A percentile compares a stretch with the other conserved stretches of the same genome.
These are phyloP conservation scores for Drosophila rellima DNA, from an alignment of 2,888 invertebrate species.

Conservation along the genomic window DNA sequence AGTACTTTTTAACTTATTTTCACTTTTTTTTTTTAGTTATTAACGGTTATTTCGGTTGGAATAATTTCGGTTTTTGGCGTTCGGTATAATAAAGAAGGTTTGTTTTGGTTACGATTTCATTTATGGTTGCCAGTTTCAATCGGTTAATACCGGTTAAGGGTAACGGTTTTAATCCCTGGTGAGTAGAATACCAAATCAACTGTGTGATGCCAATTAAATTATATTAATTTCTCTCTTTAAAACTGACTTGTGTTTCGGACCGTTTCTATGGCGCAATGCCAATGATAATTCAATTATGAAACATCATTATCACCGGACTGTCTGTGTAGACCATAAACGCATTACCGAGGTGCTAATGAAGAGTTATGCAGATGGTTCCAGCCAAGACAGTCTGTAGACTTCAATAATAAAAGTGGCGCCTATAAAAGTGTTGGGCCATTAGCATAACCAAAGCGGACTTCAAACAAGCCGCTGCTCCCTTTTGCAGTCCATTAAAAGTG, in stretches of 20 bases:
- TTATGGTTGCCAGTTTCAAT: too few species aligned
- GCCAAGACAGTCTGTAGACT: constrained; percentile 64
- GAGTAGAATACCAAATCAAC: too few species aligned
- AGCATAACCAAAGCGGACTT: constrained; percentile 66
- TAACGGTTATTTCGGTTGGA: too few species aligned
- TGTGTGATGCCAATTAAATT: too few species aligned
- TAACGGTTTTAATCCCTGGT: too few species aligned
- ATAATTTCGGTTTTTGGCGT: too few species aligned
- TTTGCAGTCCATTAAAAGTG: constrained; percentile 75
- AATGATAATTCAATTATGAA: constrained; percentile 76
- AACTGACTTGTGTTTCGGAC: not conserved
- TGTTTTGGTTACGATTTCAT: too few species aligned
- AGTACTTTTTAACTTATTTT: too few species aligned
- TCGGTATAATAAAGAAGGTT: too few species aligned
- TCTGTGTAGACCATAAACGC: constrained; percentile 63
- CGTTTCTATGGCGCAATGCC: constrained; percentile 21
- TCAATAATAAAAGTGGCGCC: constrained; percentile 62
- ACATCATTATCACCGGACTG: constrained; percentile 63
- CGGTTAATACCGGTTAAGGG: too few species aligned
- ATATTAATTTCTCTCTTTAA: not conserved
- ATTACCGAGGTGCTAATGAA: constrained; percentile 72
- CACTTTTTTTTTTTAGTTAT: too few species aligned
- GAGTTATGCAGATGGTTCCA: constrained; percentile 68
- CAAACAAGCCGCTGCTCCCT: constrained; percentile 44
- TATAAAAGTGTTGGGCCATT: constrained; percentile 65